Base-by-base conservation (phyloP, 2,888 invertebrate species). In the Noctua comes region DNA sequence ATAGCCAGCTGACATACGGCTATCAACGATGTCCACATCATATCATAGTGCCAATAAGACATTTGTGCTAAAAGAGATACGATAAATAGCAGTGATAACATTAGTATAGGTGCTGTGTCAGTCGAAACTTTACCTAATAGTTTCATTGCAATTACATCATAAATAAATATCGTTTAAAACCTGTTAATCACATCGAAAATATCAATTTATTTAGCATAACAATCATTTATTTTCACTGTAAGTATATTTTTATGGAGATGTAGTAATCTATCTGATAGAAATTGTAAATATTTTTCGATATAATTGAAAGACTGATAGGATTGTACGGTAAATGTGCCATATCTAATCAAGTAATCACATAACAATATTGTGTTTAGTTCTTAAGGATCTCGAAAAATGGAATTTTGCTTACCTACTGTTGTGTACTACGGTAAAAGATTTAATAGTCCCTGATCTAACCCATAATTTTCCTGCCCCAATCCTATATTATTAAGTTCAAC, bases 251-350 rank as follows among this genome's bases (percentile, higher is more conserved):
- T 88, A 79, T 86, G 84, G 68, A 77, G 76, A 88, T 65, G 72
- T 83, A 84, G 81, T 59, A 66, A 68, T 83, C 51, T 84, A 87
- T 83, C 54, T 77, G 48, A 84, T 85, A 88, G 82, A 88, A 89
- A 85, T 88, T 92, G 91, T 92, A 93, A 90, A 93, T 91, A 91
- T 90, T 91, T 91, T 86, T 91, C 89, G 85, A 91, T 92, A 89
- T 90, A 91, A 88, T 91, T 91, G 83, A 94, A 96, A 96, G 96
- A 96, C 96, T 96, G 96, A 96, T 96, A 96, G 95, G 89, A 92
- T 93, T 93, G 85, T 95, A 96, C 91, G 92, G 91, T 93, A 88
- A 92, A 94, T 93, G 96, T 96, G 96, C 96, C 96, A 96, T 96
- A 95, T 95, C 94, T 93, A 85, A 91, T 86, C 90, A 89, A 86